These are phyloP conservation scores for Colostygia pectinataria DNA, from an alignment of 2,888 invertebrate species.

Conservation along the genomic window DNA sequence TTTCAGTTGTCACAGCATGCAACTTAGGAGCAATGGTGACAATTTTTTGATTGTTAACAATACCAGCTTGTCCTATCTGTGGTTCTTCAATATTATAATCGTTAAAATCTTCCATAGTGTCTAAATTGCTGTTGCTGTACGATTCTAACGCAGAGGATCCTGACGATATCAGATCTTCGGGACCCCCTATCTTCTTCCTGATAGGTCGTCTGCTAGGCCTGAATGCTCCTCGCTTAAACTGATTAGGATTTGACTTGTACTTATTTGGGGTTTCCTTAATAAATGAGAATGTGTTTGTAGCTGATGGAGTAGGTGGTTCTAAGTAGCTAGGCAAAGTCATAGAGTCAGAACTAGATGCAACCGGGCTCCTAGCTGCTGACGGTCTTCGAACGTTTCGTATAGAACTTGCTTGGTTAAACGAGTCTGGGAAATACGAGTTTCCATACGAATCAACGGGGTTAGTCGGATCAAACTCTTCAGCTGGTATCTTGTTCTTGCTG, in stretches of 20 bases:
- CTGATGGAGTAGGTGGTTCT: slow-evolving; percentile 74
- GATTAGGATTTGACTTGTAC: slow-evolving; percentile 58
- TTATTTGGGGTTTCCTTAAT: slow-evolving; percentile 61
- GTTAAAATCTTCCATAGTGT: slow-evolving; percentile 63
- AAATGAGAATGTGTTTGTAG: slow-evolving; percentile 61
- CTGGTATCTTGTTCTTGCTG: slow-evolving; percentile 50
- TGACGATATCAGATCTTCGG: slow-evolving; percentile 70
- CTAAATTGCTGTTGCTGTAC: slow-evolving; percentile 50
- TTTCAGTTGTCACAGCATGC: slow-evolving; percentile 56
- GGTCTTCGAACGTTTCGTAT: slow-evolving; percentile 69
- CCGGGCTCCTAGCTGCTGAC: slow-evolving; percentile 49
- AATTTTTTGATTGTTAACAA: slow-evolving; percentile 40
- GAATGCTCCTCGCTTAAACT: slow-evolving; percentile 66
- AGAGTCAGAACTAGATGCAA: slow-evolving; percentile 52
- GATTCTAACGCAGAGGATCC: slow-evolving; percentile 70
- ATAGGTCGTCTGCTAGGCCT: slow-evolving; percentile 71
- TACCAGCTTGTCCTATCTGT: slow-evolving; percentile 52
- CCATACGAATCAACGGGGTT: slow-evolving; percentile 72
- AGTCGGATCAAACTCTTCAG: slow-evolving; percentile 54
- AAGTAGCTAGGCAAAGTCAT: slow-evolving; percentile 73
- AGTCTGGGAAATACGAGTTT: slow-evolving; percentile 70
- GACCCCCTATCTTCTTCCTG: slow-evolving; percentile 67
- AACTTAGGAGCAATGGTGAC: slow-evolving; percentile 69
- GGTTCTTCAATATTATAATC: slow-evolving; percentile 57
- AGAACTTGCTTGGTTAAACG: slow-evolving; percentile 71